Evolutionary conservation across 1,140 invertebrate species (phyloP), one percentile per base, ranked within the genome.

Genomic region (Cherax quadricarinatus): DNA sequence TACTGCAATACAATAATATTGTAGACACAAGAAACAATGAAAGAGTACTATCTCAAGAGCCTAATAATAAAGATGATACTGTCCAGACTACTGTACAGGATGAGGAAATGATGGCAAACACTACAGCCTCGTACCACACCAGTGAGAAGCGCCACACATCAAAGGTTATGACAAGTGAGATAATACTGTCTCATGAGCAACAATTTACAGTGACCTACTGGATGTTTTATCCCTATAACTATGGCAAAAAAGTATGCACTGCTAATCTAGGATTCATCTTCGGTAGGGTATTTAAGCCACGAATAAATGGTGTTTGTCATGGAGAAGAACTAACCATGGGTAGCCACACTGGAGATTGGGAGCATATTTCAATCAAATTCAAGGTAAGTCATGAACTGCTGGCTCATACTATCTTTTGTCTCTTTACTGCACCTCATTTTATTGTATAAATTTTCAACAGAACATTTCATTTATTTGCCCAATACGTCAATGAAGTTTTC

Each of bases 211-310:
- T 91, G 18, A 91, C 89, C 53, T 91, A 91, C 73, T 91, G 89
- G 89, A 85, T 86, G 82, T 91, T 91, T 79, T 91, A 91, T 79
- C 89, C 89, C 10, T 91, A 86, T 60, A 91, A 91, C 73, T 24
- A 79, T 16, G 89, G 89, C 48, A 91, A 91, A 66, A 30, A 86
- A 5, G 24, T 91, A 49, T 91, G 89, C 60, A 86, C 89, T 12
- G 53, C 73, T 14, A 91, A 85, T 62, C 73, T 91, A 6, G 88
- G 88, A 62, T 86, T 21, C 62, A 84, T 85, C 51, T 7, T 91
- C 24, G 89, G 89, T 21, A 49, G 70, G 0, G 30, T 86, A 10
- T 80, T 85, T n/a, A 84, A 91, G 83, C 70, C 51, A n/a, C 57
- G 16, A 91, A 6, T 91, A 30, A 57, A 85, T 62, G 89, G 89